Percentiles rank a stretch among this genome's conserved stretches.
Conservation (phyloP, 2,113 vertebrate species). For the Morone saxatilis region DNA sequence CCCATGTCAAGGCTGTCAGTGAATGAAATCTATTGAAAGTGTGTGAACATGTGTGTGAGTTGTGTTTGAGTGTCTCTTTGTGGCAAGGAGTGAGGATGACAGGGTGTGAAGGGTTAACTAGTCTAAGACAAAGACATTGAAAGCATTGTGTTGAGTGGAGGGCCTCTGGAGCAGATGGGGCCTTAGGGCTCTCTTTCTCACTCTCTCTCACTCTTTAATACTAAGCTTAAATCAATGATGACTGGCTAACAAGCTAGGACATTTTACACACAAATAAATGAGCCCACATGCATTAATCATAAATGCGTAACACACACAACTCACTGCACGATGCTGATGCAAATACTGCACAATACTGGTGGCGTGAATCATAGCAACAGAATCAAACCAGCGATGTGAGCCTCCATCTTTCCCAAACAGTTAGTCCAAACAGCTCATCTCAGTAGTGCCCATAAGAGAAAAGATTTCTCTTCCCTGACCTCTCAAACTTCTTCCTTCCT, state of each 20-base stretch:
- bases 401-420: conserved; percentile 20
- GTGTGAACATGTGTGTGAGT: conserved; percentile 27
- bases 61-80: conserved; percentile 45
- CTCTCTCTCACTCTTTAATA: conserved; percentile 13
- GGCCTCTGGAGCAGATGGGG: conserved; percentile 76
- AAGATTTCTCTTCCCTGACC: not conserved
- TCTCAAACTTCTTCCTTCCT: conserved; percentile 1
- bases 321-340: conserved; percentile 38
- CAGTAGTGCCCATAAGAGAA: not conserved
- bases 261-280: conserved; percentile 50
- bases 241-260: conserved; percentile 29
- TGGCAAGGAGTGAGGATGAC: conserved; percentile 66
- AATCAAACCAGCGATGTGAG: conserved; percentile 11
- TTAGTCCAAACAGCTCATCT: conserved; percentile 2
- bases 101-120: conserved; percentile 81
- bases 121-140: conserved; percentile 81
- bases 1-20: conserved; percentile 44
- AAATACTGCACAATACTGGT: conserved; percentile 28
- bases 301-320: conserved; percentile 39
- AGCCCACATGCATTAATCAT: conserved; percentile 51
- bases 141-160: conserved; percentile 76
- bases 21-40: conserved; percentile 38
- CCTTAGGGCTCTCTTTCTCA: conserved; percentile 55
- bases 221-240: conserved; percentile 39
- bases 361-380: not conserved